phyloP scores from a whole-genome alignment of 2,113 vertebrate genomes.

The Neogobius melanostomus region DNA sequence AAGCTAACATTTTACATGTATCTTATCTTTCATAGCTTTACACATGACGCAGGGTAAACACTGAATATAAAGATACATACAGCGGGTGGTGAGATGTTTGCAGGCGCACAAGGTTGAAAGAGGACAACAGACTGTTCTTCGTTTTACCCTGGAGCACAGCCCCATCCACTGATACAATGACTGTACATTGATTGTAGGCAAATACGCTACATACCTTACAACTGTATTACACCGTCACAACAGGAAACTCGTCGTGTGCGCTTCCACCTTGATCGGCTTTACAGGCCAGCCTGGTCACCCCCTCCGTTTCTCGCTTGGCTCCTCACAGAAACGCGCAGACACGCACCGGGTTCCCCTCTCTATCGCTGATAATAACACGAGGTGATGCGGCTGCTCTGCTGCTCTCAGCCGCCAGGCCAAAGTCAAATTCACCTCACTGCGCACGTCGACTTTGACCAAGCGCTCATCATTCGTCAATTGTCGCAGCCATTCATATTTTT shows the following conservation, averaged over 20 bases:
- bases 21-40: background rate
- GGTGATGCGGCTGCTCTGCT: constrained; percentile 32
- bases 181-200: background rate
- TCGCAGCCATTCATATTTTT: constrained; percentile 35
- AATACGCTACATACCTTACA: constrained; percentile 58
- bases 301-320: constrained; percentile 43
- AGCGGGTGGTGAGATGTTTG: background rate
- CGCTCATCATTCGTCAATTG: constrained; percentile 51
- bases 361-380: constrained; percentile 33
- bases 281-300: constrained; percentile 48
- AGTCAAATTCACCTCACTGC: constrained; percentile 12
- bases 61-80: background rate
- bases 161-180: constrained; percentile 28
- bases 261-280: constrained; percentile 79
- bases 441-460: constrained; percentile 61
- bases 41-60: constrained; percentile 3
- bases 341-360: constrained; percentile 53
- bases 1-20: constrained; percentile 12
- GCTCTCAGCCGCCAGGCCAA: constrained; percentile 19
- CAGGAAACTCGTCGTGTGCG: constrained; percentile 50
- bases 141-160: constrained; percentile 12
- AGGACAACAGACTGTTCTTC: constrained; percentile 46
- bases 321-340: constrained; percentile 42
- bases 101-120: constrained; percentile 44
- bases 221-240: constrained; percentile 39